Evolutionary conservation across 2,888 invertebrate genomes (phyloP), one percentile per base, ranked within the genome.

Genomic region (Vanessa cardui): DNA sequence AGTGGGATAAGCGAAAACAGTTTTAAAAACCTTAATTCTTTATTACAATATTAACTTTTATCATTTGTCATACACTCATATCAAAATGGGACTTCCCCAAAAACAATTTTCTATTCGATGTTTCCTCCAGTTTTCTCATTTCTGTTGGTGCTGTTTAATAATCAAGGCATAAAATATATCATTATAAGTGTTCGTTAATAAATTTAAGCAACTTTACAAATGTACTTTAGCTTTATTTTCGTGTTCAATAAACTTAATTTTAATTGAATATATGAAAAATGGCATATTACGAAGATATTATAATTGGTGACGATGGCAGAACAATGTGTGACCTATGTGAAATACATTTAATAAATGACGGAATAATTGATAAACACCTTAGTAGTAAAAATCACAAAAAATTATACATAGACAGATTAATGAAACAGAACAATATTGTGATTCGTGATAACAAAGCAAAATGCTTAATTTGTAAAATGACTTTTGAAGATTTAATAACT

Each of bases 281-380:
- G 83, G 80, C 80, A n/a, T 79, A 77, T 64, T 78, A 83, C 67
- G 79, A 81, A 74, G 82, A 86, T 63, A 78, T 86, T 26, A 46
- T 70, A 33, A 65, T 77, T 45, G 73, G 76, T 18, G 68, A 72
- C 26, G 77, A 69, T 66, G 77, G 77, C 49, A 68, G 77, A 64
- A 61, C 76, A 4, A 77, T 77, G 73, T 86, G 85, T 72, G 74
- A 71, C 39, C 66, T 86, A 65, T 85, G 86, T 71, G 75, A 80
- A 49, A 61, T 72, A 58, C 49, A 66, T 45, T 61, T 85, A n/a
- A 18, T 46, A 16, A 74, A 81, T 47, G 77, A 72, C 66, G 70
- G 47, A 18, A 54, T 45, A 6, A 78, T 83, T 61, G 79, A 83
- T 59, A 62, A 70, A 2, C 85, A 86, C 52, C 20, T 82, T 12